A percentile compares a stretch with the other conserved stretches of the same genome.
Evolutionary conservation across 2,888 invertebrate genomes (phyloP).

Genomic region (Sipha maydis): DNA sequence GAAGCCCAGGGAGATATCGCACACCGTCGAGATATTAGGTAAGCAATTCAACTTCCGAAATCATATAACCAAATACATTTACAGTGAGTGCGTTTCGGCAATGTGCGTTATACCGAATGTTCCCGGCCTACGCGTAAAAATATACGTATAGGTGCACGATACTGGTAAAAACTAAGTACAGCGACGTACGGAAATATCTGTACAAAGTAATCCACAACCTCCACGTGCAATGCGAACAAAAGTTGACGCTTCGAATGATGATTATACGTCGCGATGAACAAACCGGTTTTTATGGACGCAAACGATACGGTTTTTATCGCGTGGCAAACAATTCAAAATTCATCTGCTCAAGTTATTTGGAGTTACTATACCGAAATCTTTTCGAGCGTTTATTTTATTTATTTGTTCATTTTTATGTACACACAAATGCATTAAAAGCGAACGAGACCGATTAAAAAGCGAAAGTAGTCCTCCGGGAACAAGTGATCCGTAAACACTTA

Average conservation of each 20-base stretch:
- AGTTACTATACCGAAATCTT: background rate
- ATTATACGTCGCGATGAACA: too few species aligned
- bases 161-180: background rate
- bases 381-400: background rate
- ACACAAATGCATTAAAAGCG: constrained; percentile 2
- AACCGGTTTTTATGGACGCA: too few species aligned
- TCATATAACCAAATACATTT: constrained; percentile 18
- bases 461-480: constrained; percentile 8
- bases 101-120: background rate
- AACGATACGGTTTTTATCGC: too few species aligned
- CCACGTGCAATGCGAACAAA: too few species aligned
- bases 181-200: too few species aligned
- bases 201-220: too few species aligned
- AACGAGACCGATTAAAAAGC: constrained; percentile 7
- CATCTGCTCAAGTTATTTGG: too few species aligned
- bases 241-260: too few species aligned
- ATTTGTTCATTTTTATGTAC: background rate
- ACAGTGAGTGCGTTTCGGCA: background rate
- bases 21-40: constrained; percentile 77
- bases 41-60: constrained; percentile 68
- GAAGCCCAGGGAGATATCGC: constrained; percentile 75
- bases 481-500: constrained; percentile 36
- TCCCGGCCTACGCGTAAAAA: background rate
- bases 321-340: too few species aligned
- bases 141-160: background rate